These are phyloP conservation scores for Limnephilus marmoratus DNA, from an alignment of 2,888 invertebrate species.

Conservation along the genomic window DNA sequence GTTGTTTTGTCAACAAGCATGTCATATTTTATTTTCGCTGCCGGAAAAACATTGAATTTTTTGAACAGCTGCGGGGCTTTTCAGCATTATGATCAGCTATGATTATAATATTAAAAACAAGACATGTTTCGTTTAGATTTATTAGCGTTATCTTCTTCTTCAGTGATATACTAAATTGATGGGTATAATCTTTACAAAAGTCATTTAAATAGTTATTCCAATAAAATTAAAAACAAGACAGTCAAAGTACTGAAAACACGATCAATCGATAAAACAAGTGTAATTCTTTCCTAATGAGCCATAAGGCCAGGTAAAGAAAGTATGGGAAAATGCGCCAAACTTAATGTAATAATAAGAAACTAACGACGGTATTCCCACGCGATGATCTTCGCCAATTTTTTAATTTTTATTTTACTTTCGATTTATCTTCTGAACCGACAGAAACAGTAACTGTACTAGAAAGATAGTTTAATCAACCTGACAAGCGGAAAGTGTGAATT, in stretches of 20 bases:
- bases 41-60: background rate
- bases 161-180: too few relatives aligned
- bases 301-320: conserved; percentile 15
- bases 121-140: too few relatives aligned
- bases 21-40: background rate
- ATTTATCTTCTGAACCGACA: background rate
- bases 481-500: background rate
- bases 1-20: background rate
- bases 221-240: background rate
- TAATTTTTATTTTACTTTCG: conserved; percentile 33
- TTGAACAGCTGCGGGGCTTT: background rate
- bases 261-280: background rate
- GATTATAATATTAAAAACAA: background rate
- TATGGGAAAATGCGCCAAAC: conserved; percentile 29
- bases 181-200: too few relatives aligned
- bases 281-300: background rate
- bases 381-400: conserved; percentile 2
- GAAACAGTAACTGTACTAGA: background rate
- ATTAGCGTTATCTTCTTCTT: too few relatives aligned
- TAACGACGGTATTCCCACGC: conserved; percentile 24
- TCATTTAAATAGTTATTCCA: too few relatives aligned
- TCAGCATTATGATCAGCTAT: background rate
- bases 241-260: background rate
- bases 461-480: background rate
- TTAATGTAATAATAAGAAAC: background rate